Conservation (phyloP, 2,113 vertebrate genomes). For the Ia io region DNA sequence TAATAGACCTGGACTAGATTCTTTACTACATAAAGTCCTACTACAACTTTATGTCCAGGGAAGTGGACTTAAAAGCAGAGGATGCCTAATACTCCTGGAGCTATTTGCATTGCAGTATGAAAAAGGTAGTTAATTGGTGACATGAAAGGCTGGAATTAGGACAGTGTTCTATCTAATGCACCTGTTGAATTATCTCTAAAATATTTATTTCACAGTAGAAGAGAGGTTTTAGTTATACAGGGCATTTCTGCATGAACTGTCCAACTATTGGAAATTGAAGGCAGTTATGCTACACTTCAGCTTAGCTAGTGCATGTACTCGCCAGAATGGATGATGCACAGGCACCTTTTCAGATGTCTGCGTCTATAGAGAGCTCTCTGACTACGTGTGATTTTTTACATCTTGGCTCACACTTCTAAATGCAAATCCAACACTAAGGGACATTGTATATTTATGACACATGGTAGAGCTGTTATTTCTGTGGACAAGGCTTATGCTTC, state of each 20-base stretch:
- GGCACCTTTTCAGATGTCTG: slow-evolving; percentile 4
- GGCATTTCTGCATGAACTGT: not conserved
- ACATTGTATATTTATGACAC: slow-evolving; percentile 24
- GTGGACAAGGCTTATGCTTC: not conserved
- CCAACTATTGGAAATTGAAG: not conserved
- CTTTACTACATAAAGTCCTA: not conserved
- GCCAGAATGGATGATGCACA: not conserved
- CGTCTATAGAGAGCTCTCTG: slow-evolving; percentile 14
- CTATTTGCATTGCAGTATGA: not conserved
- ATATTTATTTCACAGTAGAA: not conserved
- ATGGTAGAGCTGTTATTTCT: slow-evolving; percentile 30
- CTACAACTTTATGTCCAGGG: not conserved
- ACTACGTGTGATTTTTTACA: slow-evolving; percentile 32
- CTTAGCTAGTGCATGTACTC: not conserved
- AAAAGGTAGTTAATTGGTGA: not conserved
- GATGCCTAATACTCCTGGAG: not conserved
- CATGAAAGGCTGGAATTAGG: not conserved
- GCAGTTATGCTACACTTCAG: not conserved
- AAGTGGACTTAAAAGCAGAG: not conserved
- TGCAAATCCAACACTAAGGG: slow-evolving; percentile 36
- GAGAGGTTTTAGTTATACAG: not conserved
- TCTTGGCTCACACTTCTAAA: slow-evolving; percentile 49
- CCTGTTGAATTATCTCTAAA: slow-evolving; percentile 11
- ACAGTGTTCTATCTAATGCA: not conserved
- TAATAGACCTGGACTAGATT: not conserved